Conservation (phyloP, 1,140 invertebrate genomes). For the Apis florea region DNA sequence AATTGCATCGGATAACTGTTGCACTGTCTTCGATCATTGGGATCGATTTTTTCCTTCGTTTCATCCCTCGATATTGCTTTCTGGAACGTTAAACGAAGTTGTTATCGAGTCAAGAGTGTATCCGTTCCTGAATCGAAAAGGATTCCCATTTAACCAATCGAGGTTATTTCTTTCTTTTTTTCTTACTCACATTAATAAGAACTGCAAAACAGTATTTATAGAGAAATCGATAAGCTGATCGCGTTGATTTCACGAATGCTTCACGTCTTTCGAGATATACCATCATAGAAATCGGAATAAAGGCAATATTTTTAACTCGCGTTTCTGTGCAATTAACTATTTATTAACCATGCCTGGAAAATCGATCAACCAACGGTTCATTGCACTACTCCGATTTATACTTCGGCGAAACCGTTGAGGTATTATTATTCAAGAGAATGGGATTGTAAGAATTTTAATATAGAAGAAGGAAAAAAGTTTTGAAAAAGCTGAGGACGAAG, state of each 20-base stretch:
- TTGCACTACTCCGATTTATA: neutral
- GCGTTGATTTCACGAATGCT: neutral
- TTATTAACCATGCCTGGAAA: neutral
- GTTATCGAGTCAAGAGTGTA: neutral
- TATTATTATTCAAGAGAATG: no score
- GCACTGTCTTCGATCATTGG: neutral
- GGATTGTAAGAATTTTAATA: neutral
- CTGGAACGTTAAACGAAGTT: neutral
- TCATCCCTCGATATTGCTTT: neutral
- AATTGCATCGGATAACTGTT: conserved; percentile 1
- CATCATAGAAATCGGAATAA: neutral
- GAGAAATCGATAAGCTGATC: conserved; percentile 13
- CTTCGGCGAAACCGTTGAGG: neutral
- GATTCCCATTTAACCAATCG: neutral
- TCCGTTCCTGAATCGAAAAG: neutral
- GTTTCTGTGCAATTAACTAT: neutral
- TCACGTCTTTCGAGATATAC: neutral
- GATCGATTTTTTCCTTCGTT: neutral
- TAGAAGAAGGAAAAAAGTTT: neutral
- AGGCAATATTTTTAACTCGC: neutral
- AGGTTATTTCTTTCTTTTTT: neutral
- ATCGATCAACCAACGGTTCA: conserved; percentile 10
- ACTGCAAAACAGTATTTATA: neutral
- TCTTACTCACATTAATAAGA: neutral
- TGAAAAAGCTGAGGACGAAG: neutral